Evolutionary conservation across 2,113 vertebrate genomes (phyloP).

Genomic region (Trochalopteron elliotii): DNA sequence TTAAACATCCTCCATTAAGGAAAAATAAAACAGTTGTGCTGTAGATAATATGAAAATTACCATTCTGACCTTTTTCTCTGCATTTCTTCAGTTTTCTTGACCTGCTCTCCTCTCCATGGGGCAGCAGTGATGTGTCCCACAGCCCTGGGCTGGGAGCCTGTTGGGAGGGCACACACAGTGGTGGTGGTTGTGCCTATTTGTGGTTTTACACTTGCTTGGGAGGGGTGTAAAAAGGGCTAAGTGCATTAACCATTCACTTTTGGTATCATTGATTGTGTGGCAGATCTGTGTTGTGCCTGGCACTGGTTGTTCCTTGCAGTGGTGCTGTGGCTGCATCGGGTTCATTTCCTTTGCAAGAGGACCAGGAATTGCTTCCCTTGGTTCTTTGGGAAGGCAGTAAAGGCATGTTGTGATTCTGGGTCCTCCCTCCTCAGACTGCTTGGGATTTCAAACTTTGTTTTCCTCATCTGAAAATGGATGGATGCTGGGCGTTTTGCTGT

Average conservation of each 20-base stretch:
- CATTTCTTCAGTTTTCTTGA: neutral
- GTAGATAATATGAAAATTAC: neutral
- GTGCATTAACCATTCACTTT: neutral
- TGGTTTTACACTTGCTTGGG: neutral
- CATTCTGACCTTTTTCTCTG: neutral
- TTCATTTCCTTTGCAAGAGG: neutral
- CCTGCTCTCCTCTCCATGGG: neutral
- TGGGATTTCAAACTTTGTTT: neutral
- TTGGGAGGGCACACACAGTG: fast-evolving
- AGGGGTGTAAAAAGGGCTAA: neutral
- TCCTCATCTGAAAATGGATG: neutral
- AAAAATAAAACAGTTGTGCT: neutral
- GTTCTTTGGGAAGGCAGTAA: fast-evolving
- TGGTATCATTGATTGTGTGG: neutral
- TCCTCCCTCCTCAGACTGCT: neutral
- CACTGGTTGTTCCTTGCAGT: neutral
- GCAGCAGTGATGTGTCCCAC: neutral
- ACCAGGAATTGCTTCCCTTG: neutral
- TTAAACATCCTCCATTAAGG: neutral
- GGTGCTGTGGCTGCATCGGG: fast-evolving
- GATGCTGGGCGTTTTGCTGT: neutral
- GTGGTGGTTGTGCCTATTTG: neutral
- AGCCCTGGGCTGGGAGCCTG: neutral
- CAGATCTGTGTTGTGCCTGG: fast-evolving
- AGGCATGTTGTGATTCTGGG: fast-evolving